phyloP scores from a whole-genome alignment of 2,113 vertebrate genomes.

The Tenrec ecaudatus region DNA sequence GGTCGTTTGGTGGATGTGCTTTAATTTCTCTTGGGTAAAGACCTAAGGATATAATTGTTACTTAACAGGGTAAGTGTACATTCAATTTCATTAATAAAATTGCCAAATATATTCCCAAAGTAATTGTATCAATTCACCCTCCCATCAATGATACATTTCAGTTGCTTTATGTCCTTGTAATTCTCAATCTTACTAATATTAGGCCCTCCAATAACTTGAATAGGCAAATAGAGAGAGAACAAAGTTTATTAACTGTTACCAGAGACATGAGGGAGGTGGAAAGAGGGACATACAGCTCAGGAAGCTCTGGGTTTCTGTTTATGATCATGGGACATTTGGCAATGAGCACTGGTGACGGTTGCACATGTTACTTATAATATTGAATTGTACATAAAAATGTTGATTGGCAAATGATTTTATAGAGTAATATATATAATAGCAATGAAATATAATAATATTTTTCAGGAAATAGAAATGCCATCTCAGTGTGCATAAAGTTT shows the following conservation, averaged over 20 bases:
- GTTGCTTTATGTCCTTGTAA: background rate
- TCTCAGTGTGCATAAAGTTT: background rate
- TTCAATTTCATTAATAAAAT: background rate
- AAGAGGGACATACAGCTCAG: background rate
- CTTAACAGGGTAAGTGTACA: background rate
- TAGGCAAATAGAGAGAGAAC: background rate
- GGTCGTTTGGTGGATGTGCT: background rate
- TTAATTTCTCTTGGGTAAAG: slow-evolving; percentile 18
- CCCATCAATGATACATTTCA: background rate
- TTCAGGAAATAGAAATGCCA: background rate
- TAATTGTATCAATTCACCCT: background rate
- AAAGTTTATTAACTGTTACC: background rate
- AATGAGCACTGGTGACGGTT: background rate
- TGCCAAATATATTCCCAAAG: background rate
- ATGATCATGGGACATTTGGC: background rate
- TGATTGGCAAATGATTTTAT: background rate
- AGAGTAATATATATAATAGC: too few relatives aligned
- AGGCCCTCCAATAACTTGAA: background rate
- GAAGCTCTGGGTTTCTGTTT: background rate
- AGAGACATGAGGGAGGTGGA: background rate
- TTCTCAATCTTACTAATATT: background rate
- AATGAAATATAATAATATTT: background rate
- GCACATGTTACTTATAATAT: background rate
- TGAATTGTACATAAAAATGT: background rate
- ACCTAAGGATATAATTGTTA: background rate